phyloP scores from a whole-genome alignment of 2,888 invertebrate species.

The Iphiclides podalirius region DNA sequence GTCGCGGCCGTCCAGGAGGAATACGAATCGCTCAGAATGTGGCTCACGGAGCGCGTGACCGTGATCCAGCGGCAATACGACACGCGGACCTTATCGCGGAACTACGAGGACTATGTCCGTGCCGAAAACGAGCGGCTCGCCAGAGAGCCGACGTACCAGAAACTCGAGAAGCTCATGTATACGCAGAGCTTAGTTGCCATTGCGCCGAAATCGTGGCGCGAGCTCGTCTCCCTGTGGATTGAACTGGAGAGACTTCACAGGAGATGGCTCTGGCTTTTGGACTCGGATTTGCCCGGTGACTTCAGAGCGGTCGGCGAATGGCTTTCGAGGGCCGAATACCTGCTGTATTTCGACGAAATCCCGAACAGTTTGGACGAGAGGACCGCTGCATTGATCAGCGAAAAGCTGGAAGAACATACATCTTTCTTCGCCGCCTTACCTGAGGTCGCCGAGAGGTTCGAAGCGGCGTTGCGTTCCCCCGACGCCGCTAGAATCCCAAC shows the following conservation, averaged over 20 bases:
- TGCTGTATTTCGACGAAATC: conserved; percentile 90
- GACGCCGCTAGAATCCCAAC: conserved; percentile 85
- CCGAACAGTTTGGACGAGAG: conserved; percentile 92
- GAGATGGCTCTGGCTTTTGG: conserved; percentile 94
- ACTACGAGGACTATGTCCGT: conserved; percentile 89
- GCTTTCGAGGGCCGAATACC: conserved; percentile 92
- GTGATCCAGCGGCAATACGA: conserved; percentile 88
- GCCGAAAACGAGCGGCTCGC: conserved; percentile 89
- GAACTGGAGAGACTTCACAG: conserved; percentile 88
- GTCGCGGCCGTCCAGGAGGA: conserved; percentile 90
- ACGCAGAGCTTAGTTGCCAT: conserved; percentile 90
- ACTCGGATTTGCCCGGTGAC: conserved; percentile 91
- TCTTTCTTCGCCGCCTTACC: conserved; percentile 93
- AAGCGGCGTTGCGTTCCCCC: conserved; percentile 84
- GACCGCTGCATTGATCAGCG: conserved; percentile 92
- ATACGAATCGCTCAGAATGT: conserved; percentile 88
- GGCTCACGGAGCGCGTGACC: conserved; percentile 89
- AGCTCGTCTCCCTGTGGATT: conserved; percentile 89
- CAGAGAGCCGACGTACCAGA: conserved; percentile 85
- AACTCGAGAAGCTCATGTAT: conserved; percentile 88
- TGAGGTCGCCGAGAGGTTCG: conserved; percentile 87
- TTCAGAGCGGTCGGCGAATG: conserved; percentile 93
- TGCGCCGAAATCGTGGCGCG: conserved; percentile 91
- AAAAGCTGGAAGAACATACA: conserved; percentile 93
- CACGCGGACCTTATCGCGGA: conserved; percentile 86